Conservation (phyloP, 23 tunicate species). For the Phallusia fumigata region DNA sequence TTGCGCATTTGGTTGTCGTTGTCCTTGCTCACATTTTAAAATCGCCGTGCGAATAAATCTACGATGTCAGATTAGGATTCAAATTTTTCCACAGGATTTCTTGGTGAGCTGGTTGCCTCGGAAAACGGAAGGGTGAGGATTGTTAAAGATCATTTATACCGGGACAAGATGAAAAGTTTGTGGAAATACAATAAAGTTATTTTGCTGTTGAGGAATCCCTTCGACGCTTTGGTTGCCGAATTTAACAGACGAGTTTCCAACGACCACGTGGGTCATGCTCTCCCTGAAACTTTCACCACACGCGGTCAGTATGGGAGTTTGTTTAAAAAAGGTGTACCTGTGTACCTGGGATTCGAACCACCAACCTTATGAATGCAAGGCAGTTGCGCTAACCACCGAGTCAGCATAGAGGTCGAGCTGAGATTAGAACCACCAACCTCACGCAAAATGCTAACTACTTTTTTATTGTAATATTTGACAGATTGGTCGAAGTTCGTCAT, state of each 20-base stretch:
- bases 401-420: no score
- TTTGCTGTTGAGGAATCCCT: constrained; percentile 43
- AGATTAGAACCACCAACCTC: no score
- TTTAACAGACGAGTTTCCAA: constrained; percentile 31
- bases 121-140: neutral
- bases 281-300: neutral
- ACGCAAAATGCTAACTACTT: no score
- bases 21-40: no score
- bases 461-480: neutral
- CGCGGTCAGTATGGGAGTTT: neutral
- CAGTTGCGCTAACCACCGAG: no score
- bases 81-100: constrained; percentile 10
- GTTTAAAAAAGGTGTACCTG: no score
- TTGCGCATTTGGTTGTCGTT: no score
- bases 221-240: constrained; percentile 39
- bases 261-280: constrained; percentile 29
- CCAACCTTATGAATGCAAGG: no score
- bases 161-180: constrained; percentile 11
- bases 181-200: constrained; percentile 19
- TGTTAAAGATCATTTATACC: constrained; percentile 22
- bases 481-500: constrained; percentile 34
- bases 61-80: no score
- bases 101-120: constrained; percentile 12
- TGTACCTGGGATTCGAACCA: no score
- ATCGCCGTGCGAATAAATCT: no score